phyloP scores from a whole-genome alignment of 2,797 vertebrate genomes.

The Channa striata region DNA sequence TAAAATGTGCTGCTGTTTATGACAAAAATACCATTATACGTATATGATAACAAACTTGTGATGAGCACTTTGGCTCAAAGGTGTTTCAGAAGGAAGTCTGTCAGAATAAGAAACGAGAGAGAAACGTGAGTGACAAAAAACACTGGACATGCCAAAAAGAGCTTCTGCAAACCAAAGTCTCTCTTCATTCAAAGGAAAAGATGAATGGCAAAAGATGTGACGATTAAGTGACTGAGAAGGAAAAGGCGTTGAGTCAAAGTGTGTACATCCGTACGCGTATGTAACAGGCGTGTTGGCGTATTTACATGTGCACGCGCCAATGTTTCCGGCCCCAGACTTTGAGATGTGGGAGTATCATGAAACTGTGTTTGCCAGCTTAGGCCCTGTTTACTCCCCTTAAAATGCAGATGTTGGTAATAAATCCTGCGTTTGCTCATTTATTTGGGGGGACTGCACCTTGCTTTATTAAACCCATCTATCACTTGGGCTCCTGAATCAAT shows the following conservation, averaged over 20 bases:
- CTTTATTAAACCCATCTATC: conserved; percentile 90
- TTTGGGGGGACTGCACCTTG: conserved; percentile 83
- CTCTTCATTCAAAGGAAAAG: conserved; percentile 63
- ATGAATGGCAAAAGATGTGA: conserved; percentile 50
- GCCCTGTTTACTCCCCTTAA: conserved; percentile 76
- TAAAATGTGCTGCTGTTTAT: conserved; percentile 70
- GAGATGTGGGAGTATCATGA: conserved; percentile 52
- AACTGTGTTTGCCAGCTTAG: conserved; percentile 65
- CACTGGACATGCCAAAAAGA: conserved; percentile 40
- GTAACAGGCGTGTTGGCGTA: conserved; percentile 6
- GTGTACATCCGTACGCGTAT: background rate
- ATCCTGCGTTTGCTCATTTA: conserved; percentile 84
- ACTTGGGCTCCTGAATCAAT: conserved; percentile 83
- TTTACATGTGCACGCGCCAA: conserved; percentile 15
- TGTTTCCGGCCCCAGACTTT: conserved; percentile 43
- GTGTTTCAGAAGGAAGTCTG: conserved; percentile 55
- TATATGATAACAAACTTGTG: conserved; percentile 67
- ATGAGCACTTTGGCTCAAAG: conserved; percentile 70
- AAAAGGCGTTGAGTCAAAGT: conserved; percentile 38
- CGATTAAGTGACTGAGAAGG: conserved; percentile 55
- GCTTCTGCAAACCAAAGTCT: conserved; percentile 40
- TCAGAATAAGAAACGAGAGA: conserved; percentile 32
- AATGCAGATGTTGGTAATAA: conserved; percentile 86
- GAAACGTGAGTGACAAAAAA: conserved; percentile 32
- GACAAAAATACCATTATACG: conserved; percentile 63